A percentile compares a stretch with the other conserved stretches of the same genome.
phyloP scores from a whole-genome alignment of 2,113 vertebrate genomes.

The Fulica atra region DNA sequence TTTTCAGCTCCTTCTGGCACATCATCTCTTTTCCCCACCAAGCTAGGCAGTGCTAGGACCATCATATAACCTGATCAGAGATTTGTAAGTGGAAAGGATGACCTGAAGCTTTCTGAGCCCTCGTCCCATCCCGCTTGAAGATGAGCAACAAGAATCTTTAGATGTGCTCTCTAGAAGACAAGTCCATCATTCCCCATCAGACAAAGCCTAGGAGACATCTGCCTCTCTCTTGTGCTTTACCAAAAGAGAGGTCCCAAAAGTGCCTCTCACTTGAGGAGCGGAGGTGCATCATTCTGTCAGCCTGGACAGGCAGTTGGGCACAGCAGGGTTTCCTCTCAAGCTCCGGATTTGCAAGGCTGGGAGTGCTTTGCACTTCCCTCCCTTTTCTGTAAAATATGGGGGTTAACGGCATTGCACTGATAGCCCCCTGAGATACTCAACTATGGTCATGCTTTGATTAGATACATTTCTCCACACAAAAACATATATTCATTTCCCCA shows the following conservation, averaged over 20 bases:
- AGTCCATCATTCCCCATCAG: background rate
- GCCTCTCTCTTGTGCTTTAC: background rate
- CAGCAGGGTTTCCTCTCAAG: background rate
- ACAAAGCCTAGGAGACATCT: background rate
- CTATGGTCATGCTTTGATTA: background rate
- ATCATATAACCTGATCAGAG: background rate
- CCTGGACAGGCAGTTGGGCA: background rate
- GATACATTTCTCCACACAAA: background rate
- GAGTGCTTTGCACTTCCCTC: background rate
- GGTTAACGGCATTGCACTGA: background rate
- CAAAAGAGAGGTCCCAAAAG: background rate
- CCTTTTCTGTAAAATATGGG: background rate
- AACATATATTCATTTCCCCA: background rate
- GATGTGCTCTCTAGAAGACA: background rate
- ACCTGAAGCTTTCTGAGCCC: background rate
- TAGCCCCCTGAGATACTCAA: background rate
- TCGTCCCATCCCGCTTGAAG: fast-evolving
- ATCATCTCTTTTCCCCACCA: background rate
- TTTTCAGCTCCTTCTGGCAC: background rate
- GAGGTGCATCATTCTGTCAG: background rate
- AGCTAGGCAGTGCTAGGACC: background rate
- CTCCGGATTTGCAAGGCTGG: background rate
- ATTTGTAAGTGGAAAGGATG: background rate
- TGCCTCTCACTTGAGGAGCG: background rate
- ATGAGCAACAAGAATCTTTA: background rate